Percentiles rank a stretch among this genome's conserved stretches.
phyloP scores from a whole-genome alignment of 2,888 invertebrate genomes.

The Andrena marginata region DNA sequence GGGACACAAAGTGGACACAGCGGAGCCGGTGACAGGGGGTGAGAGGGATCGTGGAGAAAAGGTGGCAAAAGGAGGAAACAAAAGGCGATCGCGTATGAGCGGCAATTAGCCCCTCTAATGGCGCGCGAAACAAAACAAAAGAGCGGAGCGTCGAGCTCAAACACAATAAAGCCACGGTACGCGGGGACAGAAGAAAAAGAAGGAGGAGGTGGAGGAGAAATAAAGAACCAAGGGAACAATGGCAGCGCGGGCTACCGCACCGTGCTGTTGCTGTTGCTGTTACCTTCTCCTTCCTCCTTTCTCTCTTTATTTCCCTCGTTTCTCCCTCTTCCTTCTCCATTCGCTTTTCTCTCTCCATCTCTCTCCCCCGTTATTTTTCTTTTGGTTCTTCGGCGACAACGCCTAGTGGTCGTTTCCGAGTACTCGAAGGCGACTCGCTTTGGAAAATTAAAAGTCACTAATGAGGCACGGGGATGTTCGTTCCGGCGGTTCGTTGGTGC shows the following conservation, averaged over 20 bases:
- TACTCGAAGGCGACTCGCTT: constrained; percentile 60
- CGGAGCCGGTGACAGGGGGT: constrained; percentile 14
- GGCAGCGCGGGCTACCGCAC: constrained; percentile 76
- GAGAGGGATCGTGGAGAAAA: constrained; percentile 62
- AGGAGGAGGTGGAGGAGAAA: constrained; percentile 72
- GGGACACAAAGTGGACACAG: constrained; percentile 42
- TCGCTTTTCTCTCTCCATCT: not conserved
- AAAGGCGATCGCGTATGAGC: constrained; percentile 84
- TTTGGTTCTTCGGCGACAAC: constrained; percentile 57
- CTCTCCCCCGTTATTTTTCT: constrained; percentile 9
- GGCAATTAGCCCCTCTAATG: constrained; percentile 84
- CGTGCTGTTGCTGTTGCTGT: constrained; percentile 73
- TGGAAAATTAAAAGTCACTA: constrained; percentile 74
- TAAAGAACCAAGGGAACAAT: constrained; percentile 80
- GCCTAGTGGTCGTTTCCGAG: constrained; percentile 60
- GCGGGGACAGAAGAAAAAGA: constrained; percentile 55
- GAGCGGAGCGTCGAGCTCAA: constrained; percentile 78
- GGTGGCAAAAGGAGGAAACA: constrained; percentile 79
- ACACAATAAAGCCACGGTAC: constrained; percentile 79
- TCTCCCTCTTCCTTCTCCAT: not conserved
- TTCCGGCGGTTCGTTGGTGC: constrained; percentile 41
- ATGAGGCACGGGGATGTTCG: constrained; percentile 65
- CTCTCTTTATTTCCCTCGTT: constrained; percentile 15
- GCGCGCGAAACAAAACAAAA: constrained; percentile 83
- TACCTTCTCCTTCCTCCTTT: constrained; percentile 41